Percentiles rank a stretch among this genome's conserved stretches.
Conservation (phyloP, 2,113 vertebrate species). For the Misgurnus mizolepis region DNA sequence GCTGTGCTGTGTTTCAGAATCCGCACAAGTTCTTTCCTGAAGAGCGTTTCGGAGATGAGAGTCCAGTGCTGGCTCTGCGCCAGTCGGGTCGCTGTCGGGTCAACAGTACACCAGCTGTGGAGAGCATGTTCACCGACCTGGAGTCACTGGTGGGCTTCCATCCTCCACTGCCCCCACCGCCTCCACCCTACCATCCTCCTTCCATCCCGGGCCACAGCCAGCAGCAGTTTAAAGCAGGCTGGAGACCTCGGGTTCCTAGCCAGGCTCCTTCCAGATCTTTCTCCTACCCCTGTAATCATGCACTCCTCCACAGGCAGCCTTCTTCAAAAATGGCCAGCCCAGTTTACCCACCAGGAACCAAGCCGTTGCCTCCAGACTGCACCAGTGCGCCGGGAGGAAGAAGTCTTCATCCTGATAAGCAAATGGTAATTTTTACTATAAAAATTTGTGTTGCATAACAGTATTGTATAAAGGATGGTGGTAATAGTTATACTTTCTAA, state of each 20-base stretch:
- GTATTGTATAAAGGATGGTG: too few species aligned
- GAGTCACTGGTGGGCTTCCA: constrained; percentile 94
- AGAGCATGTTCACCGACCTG: constrained; percentile 94
- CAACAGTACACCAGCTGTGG: constrained; percentile 91
- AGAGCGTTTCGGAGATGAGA: constrained; percentile 96
- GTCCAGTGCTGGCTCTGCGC: constrained; percentile 89
- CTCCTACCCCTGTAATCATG: constrained; percentile 94
- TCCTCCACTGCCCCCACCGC: constrained; percentile 91
- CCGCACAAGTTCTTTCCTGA: constrained; percentile 98
- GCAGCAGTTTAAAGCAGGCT: constrained; percentile 82
- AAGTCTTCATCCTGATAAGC: constrained; percentile 82
- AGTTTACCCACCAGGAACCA: constrained; percentile 79
- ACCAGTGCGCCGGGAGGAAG: constrained; percentile 81
- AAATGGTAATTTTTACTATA: constrained; percentile 78
- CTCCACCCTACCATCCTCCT: constrained; percentile 93
- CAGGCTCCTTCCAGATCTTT: constrained; percentile 94
- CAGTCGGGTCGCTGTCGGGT: constrained; percentile 89
- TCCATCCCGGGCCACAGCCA: constrained; percentile 85
- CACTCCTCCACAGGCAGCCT: constrained; percentile 82
- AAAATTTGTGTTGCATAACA: background rate
- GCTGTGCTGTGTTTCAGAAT: constrained; percentile 76
- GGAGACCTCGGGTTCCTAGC: constrained; percentile 88
- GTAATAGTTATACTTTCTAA: constrained; percentile 2
- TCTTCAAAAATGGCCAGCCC: constrained; percentile 81
- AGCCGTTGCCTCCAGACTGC: constrained; percentile 88